phyloP scores from a whole-genome alignment of 1,140 invertebrate genomes.

The Diachasma alloeum region DNA sequence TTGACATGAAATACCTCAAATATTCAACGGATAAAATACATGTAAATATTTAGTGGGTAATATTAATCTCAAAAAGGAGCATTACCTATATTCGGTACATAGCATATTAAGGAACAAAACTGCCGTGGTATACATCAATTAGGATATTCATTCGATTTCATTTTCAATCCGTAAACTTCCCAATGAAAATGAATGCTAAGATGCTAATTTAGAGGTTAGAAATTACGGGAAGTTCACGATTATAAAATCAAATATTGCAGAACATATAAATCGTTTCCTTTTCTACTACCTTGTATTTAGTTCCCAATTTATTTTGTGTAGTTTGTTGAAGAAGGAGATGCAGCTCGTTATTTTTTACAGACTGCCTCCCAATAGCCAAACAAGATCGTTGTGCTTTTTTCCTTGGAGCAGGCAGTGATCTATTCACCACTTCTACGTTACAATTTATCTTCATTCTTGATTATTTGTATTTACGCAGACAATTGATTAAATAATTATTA shows the following conservation, averaged over 20 bases:
- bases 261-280: not conserved
- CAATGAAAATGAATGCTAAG: too few relatives aligned
- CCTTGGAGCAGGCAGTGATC: constrained; percentile 58
- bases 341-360: constrained; percentile 66
- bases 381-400: constrained; percentile 62
- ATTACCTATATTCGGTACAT: too few relatives aligned
- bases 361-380: constrained; percentile 72
- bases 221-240: not conserved
- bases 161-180: too few relatives aligned
- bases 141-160: too few relatives aligned
- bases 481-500: too few relatives aligned
- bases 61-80: too few relatives aligned
- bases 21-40: too few relatives aligned
- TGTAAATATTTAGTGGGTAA: too few relatives aligned
- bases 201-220: not conserved
- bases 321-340: constrained; percentile 72
- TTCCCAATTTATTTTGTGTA: constrained; percentile 71
- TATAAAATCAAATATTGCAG: not conserved
- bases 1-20: too few relatives aligned
- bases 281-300: constrained; percentile 68
- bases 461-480: not conserved
- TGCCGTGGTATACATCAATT: too few relatives aligned
- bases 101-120: too few relatives aligned
- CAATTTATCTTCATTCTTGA: constrained; percentile 74
- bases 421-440: constrained; percentile 71